Percentiles rank a stretch among this genome's conserved stretches.
These are phyloP conservation scores for Adineta ricciae DNA, from an alignment of 2,888 invertebrate genomes.

Conservation along the genomic window DNA sequence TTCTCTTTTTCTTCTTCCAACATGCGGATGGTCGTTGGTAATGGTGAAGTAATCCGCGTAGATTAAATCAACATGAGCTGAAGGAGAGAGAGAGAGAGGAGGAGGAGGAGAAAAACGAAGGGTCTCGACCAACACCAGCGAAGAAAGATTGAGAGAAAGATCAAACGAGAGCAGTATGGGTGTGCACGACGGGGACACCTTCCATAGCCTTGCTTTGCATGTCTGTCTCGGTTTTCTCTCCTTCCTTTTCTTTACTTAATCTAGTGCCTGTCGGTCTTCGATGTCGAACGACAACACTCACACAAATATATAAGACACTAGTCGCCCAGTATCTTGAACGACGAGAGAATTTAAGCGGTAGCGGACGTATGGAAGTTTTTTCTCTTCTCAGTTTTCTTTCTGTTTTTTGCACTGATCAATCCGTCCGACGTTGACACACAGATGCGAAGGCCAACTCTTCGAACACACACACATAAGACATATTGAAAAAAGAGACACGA, in stretches of 20 bases:
- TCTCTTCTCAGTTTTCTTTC: background rate
- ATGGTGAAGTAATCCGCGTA: slow-evolving; percentile 12
- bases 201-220: background rate
- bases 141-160: background rate
- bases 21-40: slow-evolving; percentile 8
- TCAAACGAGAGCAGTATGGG: background rate
- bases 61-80: slow-evolving; percentile 7
- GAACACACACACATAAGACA: background rate
- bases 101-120: background rate
- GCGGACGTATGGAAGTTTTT: background rate
- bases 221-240: slow-evolving; percentile 1
- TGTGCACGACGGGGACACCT: background rate
- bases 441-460: background rate
- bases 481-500: background rate
- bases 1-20: background rate
- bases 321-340: background rate
- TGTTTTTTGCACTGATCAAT: background rate
- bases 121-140: background rate
- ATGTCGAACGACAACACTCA: background rate
- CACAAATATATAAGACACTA: background rate
- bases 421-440: background rate
- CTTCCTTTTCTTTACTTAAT: background rate
- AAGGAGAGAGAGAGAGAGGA: background rate
- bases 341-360: background rate
- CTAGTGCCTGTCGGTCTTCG: background rate